Base-by-base conservation (phyloP, 2,797 vertebrate genomes). In the Phoebastria nigripes region DNA sequence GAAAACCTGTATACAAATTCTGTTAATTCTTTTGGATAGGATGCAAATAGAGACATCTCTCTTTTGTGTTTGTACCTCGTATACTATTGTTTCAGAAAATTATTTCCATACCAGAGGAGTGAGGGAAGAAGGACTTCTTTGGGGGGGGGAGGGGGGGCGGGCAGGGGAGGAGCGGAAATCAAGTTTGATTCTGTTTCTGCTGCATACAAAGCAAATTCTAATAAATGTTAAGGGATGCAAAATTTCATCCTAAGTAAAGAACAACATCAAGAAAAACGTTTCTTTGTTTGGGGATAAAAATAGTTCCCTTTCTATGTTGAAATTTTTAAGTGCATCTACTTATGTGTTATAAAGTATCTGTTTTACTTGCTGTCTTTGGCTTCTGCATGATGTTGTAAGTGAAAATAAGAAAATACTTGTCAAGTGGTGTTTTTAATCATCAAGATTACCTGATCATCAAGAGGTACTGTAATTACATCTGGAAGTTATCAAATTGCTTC, bases 401-500 rank as follows among this genome's bases (percentile, higher is more conserved):
- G 31, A 90, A 96, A 94, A 72, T 26, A 95, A 93, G 72, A 94
- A 86, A 87, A 84, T 80, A 66, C 16, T 89, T 88, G 42, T 76
- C 71, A 94, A 93, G 6, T 15, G 13, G 11, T 59, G 14, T 21
- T 86, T 70, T 74, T 96, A 92, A 92, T 95, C 82, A 92, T 54
- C n/a, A 56, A 65, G 52, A 88, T 82, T 92, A 84, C 58, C 61
- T 82, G 25, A 84, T 87, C 46, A 44, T 84, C 59, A 89, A 91
- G 58, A 92, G 42, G n/a, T 61, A 95, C 55, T 73, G 51, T 74
- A 96, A 87, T 78, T 78, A 63, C 21, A 88, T 31, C 37, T 93
- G 31, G 42, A 89, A 90, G 44, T 79, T 76, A 87, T 26, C 31
- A 89, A 94, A 96, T 69, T 94, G 47, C 39, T 70, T 92, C 65